A percentile compares a stretch with the other conserved stretches of the same genome.
Conservation (phyloP, 35 echinoderm and acorn worm species). For the Diadema setosum region DNA sequence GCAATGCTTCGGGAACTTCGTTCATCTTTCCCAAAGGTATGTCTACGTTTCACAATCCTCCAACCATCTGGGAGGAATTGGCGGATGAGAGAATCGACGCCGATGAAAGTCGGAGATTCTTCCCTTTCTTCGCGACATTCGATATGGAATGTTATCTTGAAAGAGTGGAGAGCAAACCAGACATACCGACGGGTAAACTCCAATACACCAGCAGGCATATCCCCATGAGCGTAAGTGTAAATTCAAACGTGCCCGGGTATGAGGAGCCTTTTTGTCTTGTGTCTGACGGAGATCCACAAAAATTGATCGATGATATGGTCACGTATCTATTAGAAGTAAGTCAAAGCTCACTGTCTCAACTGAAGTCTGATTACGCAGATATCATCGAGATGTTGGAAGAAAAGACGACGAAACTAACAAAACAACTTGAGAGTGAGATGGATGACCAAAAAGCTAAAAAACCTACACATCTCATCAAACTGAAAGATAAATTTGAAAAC, state of each 20-base stretch:
- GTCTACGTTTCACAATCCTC: neutral
- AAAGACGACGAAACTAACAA: no score
- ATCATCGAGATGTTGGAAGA: no score
- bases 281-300: no score
- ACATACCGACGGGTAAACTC: neutral
- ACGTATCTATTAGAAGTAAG: no score
- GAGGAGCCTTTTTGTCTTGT: neutral
- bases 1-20: neutral
- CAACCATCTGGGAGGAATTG: neutral
- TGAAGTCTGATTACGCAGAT: no score
- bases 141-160: slow-evolving; percentile 12
- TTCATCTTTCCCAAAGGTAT: slow-evolving; percentile 28
- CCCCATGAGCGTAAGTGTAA: neutral
- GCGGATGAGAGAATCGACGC: neutral
- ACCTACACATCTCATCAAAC: neutral
- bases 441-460: no score
- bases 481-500: neutral
- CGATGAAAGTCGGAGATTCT: neutral
- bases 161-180: neutral
- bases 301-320: no score
- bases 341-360: no score
- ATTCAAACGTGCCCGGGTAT: neutral
- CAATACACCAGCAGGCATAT: neutral
- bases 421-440: no score
- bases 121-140: slow-evolving; percentile 6